These are phyloP conservation scores for Heteromyza rotundicornis DNA, from an alignment of 2,888 invertebrate species.

Conservation along the genomic window DNA sequence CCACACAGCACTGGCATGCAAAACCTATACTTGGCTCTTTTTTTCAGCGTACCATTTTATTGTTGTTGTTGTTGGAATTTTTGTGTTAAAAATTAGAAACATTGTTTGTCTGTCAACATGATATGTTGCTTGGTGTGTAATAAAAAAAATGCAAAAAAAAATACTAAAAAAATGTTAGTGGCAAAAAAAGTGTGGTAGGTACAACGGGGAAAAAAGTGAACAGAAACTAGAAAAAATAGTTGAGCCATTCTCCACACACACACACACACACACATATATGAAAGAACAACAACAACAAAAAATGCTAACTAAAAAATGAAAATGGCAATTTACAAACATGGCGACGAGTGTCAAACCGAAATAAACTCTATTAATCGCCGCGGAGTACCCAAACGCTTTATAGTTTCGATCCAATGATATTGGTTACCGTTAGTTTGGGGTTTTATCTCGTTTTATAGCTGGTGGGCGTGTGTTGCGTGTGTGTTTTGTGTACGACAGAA, in stretches of 20 bases:
- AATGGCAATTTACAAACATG: slow-evolving; percentile 23
- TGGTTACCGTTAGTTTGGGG: slow-evolving; percentile 22
- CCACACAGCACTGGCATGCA: too few relatives aligned
- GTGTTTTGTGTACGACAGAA: slow-evolving; percentile 18
- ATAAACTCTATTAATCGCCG: slow-evolving; percentile 30
- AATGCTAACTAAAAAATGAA: neutral
- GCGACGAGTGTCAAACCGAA: slow-evolving; percentile 30
- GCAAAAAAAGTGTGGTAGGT: neutral
- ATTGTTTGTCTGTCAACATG: slow-evolving; percentile 45
- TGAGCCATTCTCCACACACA: too few relatives aligned
- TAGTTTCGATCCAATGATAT: slow-evolving; percentile 12
- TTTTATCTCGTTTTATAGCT: neutral
- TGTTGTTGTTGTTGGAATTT: slow-evolving; percentile 17
- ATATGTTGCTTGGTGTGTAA: slow-evolving; percentile 31
- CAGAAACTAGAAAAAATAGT: neutral
- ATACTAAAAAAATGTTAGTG: slow-evolving; percentile 5
- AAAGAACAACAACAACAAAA: neutral
- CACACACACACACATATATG: too few relatives aligned
- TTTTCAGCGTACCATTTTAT: neutral
- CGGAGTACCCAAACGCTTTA: slow-evolving; percentile 2
- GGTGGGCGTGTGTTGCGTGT: neutral
- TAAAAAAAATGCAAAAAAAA: neutral
- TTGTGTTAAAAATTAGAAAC: slow-evolving; percentile 39
- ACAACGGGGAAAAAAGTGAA: neutral
- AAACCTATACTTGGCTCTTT: neutral